Percentiles rank a stretch among this genome's conserved stretches.
phyloP scores from a whole-genome alignment of 2,888 invertebrate genomes.

The Prosapia bicincta region DNA sequence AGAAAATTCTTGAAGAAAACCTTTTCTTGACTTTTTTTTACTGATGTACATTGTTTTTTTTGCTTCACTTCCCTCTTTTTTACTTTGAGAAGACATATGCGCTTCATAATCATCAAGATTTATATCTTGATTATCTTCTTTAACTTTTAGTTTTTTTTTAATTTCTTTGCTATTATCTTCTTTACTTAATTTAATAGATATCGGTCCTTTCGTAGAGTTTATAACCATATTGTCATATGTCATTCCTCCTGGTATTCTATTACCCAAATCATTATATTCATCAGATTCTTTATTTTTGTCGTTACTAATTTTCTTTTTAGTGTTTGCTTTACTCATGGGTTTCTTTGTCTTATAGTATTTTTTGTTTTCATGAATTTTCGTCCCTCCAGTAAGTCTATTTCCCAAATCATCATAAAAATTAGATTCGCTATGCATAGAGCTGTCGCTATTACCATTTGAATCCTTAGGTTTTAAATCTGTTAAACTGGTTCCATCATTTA shows the following conservation, averaged over 20 bases:
- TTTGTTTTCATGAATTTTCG: neutral
- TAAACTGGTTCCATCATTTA: no score
- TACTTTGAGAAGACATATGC: no score
- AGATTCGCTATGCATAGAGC: no score
- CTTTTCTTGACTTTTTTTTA: neutral
- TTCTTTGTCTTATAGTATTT: neutral
- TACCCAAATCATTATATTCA: neutral
- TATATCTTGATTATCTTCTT: neutral
- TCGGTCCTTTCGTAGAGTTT: neutral
- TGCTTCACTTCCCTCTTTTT: neutral
- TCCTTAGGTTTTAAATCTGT: no score
- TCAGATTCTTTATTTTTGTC: neutral
- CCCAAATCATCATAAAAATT: neutral
- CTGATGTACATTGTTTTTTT: no score
- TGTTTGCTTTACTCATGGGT: neutral
- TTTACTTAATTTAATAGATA: neutral
- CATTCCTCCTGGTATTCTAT: neutral
- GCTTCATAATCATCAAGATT: neutral
- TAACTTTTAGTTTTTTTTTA: no score
- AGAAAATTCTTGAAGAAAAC: no score
- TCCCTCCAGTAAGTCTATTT: neutral
- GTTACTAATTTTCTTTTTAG: neutral
- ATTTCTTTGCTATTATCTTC: no score
- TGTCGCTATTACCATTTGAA: no score
- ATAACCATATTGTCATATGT: neutral